These are phyloP conservation scores for Calameuta filiformis DNA, from an alignment of 2,888 invertebrate species.

Conservation along the genomic window DNA sequence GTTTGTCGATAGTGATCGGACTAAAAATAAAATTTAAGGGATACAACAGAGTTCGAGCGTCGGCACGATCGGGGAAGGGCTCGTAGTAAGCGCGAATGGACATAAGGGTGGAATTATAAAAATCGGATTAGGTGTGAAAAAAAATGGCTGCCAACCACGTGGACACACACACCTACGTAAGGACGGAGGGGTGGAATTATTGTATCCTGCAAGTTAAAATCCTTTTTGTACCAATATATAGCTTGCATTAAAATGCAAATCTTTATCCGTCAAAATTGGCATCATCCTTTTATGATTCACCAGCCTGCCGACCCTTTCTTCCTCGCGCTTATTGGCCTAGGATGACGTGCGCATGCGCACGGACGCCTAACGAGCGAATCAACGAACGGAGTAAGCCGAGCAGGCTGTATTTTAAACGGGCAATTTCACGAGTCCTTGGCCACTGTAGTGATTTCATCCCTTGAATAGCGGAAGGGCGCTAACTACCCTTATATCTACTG, in stretches of 20 bases:
- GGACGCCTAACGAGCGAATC: no score
- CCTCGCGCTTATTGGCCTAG: no score
- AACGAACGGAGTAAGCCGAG: no score
- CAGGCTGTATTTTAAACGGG: constrained; percentile 55
- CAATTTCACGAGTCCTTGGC: constrained; percentile 63
- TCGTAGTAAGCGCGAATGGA: no score
- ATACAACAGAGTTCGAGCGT: no score
- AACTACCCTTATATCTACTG: constrained; percentile 60
- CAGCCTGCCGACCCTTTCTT: background rate
- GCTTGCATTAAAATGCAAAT: constrained; percentile 26
- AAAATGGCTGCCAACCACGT: no score
- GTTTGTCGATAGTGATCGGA: constrained; percentile 32
- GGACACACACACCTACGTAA: background rate
- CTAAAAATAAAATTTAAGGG: constrained; percentile 12
- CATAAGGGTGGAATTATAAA: no score
- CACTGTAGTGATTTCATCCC: constrained; percentile 59
- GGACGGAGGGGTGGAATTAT: background rate
- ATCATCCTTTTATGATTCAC: constrained; percentile 22
- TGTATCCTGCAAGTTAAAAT: background rate
- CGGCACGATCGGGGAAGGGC: background rate
- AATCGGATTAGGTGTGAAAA: no score
- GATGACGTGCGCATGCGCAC: no score
- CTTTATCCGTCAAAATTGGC: constrained; percentile 24
- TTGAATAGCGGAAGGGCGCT: constrained; percentile 49
- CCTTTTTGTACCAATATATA: background rate